Evolutionary conservation across 1,140 invertebrate genomes (phyloP).

Genomic region (Bradysia coprophila): DNA sequence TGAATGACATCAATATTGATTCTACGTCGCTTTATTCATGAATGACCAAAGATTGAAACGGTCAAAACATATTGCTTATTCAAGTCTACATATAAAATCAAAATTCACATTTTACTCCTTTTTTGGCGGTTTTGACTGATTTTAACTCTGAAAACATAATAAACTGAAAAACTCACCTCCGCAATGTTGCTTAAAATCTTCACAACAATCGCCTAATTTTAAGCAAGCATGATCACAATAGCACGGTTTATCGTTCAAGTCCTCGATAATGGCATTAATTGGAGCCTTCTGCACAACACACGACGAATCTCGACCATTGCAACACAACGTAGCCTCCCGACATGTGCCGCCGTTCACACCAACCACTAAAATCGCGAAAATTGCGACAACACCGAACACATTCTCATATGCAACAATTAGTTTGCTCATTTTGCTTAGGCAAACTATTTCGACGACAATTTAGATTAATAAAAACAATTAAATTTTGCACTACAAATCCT

Average conservation of each 20-base stretch:
- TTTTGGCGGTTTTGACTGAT: too few relatives aligned
- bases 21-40: too few relatives aligned
- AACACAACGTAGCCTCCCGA: slow-evolving; percentile 53
- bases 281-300: slow-evolving; percentile 72
- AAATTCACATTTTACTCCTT: too few relatives aligned
- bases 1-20: too few relatives aligned
- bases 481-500: background rate
- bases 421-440: background rate
- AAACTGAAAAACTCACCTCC: slow-evolving; percentile 65
- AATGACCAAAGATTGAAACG: too few relatives aligned
- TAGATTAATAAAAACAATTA: too few relatives aligned
- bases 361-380: background rate
- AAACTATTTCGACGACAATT: background rate
- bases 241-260: slow-evolving; percentile 62
- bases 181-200: slow-evolving; percentile 68
- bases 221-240: slow-evolving; percentile 79
- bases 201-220: slow-evolving; percentile 68
- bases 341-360: slow-evolving; percentile 37
- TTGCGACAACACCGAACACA: background rate
- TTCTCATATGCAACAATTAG: too few relatives aligned
- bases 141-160: too few relatives aligned
- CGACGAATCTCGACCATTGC: slow-evolving; percentile 62
- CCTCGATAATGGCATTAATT: slow-evolving; percentile 62
- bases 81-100: too few relatives aligned
- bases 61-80: too few relatives aligned